A percentile compares a stretch with the other conserved stretches of the same genome.
These are phyloP conservation scores for Willisornis vidua DNA, from an alignment of 2,113 vertebrate genomes.

Conservation along the genomic window DNA sequence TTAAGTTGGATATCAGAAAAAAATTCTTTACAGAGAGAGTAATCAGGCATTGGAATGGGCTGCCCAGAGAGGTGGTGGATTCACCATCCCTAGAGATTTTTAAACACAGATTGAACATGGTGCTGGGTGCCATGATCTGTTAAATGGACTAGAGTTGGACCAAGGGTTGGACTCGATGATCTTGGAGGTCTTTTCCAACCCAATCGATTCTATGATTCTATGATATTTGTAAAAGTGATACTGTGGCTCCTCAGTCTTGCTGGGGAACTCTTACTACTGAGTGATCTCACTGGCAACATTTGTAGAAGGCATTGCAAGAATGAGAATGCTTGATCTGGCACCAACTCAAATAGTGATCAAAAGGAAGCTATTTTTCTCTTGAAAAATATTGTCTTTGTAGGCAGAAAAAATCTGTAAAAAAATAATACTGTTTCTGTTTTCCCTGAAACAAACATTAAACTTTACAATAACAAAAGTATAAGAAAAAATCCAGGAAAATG, in stretches of 20 bases:
- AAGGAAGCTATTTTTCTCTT: neutral
- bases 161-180: too few relatives aligned
- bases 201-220: too few relatives aligned
- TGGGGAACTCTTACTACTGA: neutral
- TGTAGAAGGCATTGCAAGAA: neutral
- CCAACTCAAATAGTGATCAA: neutral
- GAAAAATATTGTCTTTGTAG: neutral
- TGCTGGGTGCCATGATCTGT: too few relatives aligned
- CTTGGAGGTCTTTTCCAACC: too few relatives aligned
- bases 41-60: too few relatives aligned
- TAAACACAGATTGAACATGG: too few relatives aligned
- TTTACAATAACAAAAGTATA: neutral
- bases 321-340: neutral
- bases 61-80: too few relatives aligned
- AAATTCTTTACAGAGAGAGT: too few relatives aligned
- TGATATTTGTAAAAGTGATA: neutral
- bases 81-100: too few relatives aligned
- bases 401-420: neutral
- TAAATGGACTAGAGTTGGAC: too few relatives aligned
- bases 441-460: neutral
- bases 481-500: neutral
- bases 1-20: too few relatives aligned
- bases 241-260: neutral
- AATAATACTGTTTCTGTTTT: neutral
- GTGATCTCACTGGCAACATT: neutral